Percentiles rank a stretch among this genome's conserved stretches.
phyloP scores from a whole-genome alignment of 2,797 vertebrate species.

The Anabas testudineus region DNA sequence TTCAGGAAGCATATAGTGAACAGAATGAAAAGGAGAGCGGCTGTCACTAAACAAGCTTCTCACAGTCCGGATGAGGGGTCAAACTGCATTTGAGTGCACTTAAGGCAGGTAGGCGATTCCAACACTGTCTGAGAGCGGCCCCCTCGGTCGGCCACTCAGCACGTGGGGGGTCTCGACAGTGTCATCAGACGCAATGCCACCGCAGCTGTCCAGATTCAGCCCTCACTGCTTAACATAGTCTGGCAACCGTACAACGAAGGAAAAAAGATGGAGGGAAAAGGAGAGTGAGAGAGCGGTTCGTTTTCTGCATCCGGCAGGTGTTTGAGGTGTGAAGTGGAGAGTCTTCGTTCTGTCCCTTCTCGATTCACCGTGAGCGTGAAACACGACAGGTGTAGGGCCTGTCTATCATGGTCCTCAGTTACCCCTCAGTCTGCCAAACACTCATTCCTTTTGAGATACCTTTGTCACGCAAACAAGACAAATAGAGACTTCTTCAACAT shows the following conservation, averaged over 20 bases:
- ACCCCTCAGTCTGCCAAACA: slow-evolving; percentile 33
- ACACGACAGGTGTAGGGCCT: slow-evolving; percentile 30
- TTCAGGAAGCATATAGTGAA: slow-evolving; percentile 55
- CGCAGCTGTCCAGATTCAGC: slow-evolving; percentile 68
- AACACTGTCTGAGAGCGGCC: slow-evolving; percentile 68
- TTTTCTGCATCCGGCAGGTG: slow-evolving; percentile 59
- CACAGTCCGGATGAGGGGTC: slow-evolving; percentile 73
- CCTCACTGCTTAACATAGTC: slow-evolving; percentile 65
- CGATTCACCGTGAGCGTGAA: slow-evolving; percentile 39
- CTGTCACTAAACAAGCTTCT: slow-evolving; percentile 64
- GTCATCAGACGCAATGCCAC: slow-evolving; percentile 43
- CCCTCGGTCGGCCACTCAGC: slow-evolving; percentile 44
- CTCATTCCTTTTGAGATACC: slow-evolving; percentile 58
- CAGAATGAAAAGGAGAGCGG: slow-evolving; percentile 61
- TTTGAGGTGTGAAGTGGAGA: slow-evolving; percentile 53
- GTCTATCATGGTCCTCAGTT: slow-evolving; percentile 50
- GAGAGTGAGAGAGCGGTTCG: slow-evolving; percentile 26
- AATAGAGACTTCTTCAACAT: slow-evolving; percentile 64
- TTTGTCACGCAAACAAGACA: slow-evolving; percentile 65
- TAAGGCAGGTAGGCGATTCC: slow-evolving; percentile 82
- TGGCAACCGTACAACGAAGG: slow-evolving; percentile 56
- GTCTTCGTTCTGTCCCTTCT: slow-evolving; percentile 29
- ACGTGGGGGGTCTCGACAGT: slow-evolving; percentile 21
- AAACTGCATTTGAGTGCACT: slow-evolving; percentile 84
- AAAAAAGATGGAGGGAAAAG: slow-evolving; percentile 36